A percentile compares a stretch with the other conserved stretches of the same genome.
These are phyloP conservation scores for Drosophila orena DNA, from an alignment of 1,140 invertebrate species.

Conservation along the genomic window DNA sequence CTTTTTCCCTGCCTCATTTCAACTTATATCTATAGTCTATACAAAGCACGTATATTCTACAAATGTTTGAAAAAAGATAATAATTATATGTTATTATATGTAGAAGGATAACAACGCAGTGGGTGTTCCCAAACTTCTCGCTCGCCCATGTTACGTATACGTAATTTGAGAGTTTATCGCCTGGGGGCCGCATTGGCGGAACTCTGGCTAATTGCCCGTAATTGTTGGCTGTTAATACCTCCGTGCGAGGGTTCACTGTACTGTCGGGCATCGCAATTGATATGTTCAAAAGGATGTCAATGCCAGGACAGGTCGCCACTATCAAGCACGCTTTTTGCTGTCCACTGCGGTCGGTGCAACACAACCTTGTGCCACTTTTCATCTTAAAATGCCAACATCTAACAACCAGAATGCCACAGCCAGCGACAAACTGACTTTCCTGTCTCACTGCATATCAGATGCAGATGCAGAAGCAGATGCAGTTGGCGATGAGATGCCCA, in stretches of 20 bases:
- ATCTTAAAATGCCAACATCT: background rate
- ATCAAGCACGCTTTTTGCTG: conserved; percentile 9
- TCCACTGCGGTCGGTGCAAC: conserved; percentile 48
- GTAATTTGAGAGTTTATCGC: background rate
- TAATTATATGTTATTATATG: background rate
- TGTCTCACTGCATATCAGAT: conserved; percentile 44
- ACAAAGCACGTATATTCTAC: no score
- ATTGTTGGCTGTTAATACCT: conserved; percentile 7
- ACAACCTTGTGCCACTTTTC: conserved; percentile 70
- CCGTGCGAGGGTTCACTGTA: conserved; percentile 8
- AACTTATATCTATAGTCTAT: no score
- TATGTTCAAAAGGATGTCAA: conserved; percentile 43
- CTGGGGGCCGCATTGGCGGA: background rate
- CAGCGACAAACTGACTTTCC: conserved; percentile 59
- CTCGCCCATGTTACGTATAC: conserved; percentile 7
- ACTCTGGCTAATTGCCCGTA: conserved; percentile 24
- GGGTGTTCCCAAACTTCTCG: background rate
- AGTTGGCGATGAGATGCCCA: conserved; percentile 33
- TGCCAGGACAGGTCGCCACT: conserved; percentile 31
- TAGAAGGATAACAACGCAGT: no score
- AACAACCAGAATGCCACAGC: conserved; percentile 27
- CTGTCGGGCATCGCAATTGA: conserved; percentile 15
- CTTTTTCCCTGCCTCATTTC: no score
- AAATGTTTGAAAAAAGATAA: background rate
- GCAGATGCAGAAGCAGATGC: conserved; percentile 15